Evolutionary conservation across 2,888 invertebrate genomes (phyloP), one percentile per base, ranked within the genome.

Genomic region (Boloria selene): DNA sequence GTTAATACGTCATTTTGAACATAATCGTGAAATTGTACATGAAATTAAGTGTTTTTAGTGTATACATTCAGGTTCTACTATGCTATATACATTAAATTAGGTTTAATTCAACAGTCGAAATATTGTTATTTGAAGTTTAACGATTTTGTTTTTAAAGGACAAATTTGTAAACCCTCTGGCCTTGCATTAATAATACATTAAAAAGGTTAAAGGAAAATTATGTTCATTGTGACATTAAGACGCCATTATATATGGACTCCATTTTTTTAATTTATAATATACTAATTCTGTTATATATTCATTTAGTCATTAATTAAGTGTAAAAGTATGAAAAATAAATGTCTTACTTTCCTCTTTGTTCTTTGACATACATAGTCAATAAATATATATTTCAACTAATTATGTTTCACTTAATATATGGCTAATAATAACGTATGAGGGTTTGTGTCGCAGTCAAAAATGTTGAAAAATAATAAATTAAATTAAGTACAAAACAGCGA

Each of bases 21-120:
- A 16, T 2, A 13, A 5, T 31, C 31, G 16, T 14, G n/a, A n/a
- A 31, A 53, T 26, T 26, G 13, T 16, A 4, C 10, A 31, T n/a
- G 10, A 53, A 53, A 31, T 31, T 16, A 13, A 16, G 52, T n/a
- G 26, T 31, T 53, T 53, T 16, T 4, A 55, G 14, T 55, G 38
- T 42, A 55, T 55, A 10, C 18, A 45, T 56, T 56, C 55, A 56
- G 55, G 55, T 56, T 56, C 55, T 56, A 45, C 55, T 56, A 56
- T 44, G n/a, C 44, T 56, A 56, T 56, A 22, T 56, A 56, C 55
- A 56, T 56, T 42, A 42, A 3, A 4, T 4, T n/a, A 44, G 4
- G n/a, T 22, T 10, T 55, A 10, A 10, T 45, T 18, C 44, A 38
- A n/a, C 42, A 18, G 18, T 18, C 18, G 18, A 22, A 56, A 44